Conservation (phyloP, 2,113 vertebrate species). For the Taxidea taxus region DNA sequence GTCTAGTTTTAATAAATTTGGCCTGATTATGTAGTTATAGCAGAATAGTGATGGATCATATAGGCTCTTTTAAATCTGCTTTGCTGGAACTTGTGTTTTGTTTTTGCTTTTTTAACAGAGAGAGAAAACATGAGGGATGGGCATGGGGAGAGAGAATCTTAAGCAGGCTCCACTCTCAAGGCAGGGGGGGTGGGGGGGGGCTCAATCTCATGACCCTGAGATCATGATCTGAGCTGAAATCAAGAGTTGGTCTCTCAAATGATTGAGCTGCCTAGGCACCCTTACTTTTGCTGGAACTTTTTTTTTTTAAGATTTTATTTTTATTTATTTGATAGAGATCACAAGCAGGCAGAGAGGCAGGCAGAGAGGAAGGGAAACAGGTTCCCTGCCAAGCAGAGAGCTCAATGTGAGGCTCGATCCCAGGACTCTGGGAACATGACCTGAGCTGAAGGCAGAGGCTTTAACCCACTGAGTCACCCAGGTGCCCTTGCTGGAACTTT, state of each 20-base stretch:
- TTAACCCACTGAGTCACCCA: no score
- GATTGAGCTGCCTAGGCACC: background rate
- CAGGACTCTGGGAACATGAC: no score
- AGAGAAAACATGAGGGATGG: background rate
- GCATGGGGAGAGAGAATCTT: background rate
- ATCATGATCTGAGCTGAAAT: background rate
- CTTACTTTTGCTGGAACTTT: background rate
- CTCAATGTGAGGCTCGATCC: no score
- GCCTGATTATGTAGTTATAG: background rate
- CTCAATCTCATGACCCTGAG: background rate
- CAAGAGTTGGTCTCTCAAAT: background rate
- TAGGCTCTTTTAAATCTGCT: background rate
- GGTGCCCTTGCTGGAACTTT: background rate
- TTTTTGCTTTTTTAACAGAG: background rate
- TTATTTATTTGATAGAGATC: no score
- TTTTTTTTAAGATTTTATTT: no score
- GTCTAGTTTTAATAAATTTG: background rate
- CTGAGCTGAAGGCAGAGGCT: no score
- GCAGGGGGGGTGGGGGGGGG: accelerated
- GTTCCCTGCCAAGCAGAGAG: no score
- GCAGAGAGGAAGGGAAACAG: no score
- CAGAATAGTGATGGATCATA: background rate
- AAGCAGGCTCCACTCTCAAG: background rate
- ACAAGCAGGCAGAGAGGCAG: no score
- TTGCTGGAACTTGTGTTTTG: background rate